Evolutionary conservation across 2,888 invertebrate species (phyloP).

Genomic region (Bedellia somnulentella): DNA sequence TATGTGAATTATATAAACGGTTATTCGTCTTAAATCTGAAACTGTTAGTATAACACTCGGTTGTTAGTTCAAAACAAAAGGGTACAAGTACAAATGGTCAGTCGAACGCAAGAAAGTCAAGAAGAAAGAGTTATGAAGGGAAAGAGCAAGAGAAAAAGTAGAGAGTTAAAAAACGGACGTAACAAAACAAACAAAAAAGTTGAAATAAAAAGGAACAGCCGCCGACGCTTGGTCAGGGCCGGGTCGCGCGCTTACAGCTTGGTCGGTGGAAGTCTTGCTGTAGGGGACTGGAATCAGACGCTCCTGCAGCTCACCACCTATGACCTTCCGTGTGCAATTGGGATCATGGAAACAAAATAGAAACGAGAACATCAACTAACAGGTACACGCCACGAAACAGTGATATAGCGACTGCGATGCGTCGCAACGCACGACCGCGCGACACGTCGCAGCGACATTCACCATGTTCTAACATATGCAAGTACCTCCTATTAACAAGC

Average conservation of each 20-base stretch:
- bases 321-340: constrained; percentile 95
- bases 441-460: too few relatives aligned
- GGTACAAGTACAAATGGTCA: constrained; percentile 26
- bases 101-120: constrained; percentile 23
- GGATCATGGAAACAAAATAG: constrained; percentile 74
- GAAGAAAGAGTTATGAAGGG: constrained; percentile 16
- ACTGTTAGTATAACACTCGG: too few relatives aligned
- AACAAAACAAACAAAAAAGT: constrained; percentile 27
- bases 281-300: constrained; percentile 99
- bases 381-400: constrained; percentile 27
- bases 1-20: too few relatives aligned
- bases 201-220: too few relatives aligned
- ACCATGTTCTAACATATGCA: too few relatives aligned
- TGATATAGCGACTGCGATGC: too few relatives aligned
- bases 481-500: constrained; percentile 54
- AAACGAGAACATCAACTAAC: constrained; percentile 58
- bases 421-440: too few relatives aligned
- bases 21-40: too few relatives aligned
- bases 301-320: constrained; percentile 99
- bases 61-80: too few relatives aligned
- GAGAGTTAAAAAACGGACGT: constrained; percentile 19
- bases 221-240: too few relatives aligned
- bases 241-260: constrained; percentile 99
- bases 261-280: constrained; percentile 99
- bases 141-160: constrained; percentile 17